phyloP scores from a whole-genome alignment of 2,888 invertebrate genomes.

The Zaprionus obscuricornis region DNA sequence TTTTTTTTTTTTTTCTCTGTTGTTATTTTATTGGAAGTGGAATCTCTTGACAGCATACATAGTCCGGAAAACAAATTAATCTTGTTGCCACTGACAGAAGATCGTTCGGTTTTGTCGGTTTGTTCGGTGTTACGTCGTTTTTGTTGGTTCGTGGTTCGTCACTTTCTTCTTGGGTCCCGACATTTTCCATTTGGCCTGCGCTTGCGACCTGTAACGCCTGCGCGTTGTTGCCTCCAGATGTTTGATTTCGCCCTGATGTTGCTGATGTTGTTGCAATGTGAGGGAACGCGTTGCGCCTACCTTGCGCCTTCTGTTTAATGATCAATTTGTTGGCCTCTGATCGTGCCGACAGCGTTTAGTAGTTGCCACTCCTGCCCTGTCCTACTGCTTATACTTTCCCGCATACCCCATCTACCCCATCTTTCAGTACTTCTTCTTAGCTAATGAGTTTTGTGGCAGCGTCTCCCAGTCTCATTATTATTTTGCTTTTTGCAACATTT shows the following conservation, averaged over 20 bases:
- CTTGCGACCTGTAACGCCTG: slow-evolving; percentile 36
- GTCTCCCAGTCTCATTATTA: slow-evolving; percentile 12
- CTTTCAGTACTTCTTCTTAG: no score
- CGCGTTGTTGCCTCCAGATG: slow-evolving; percentile 68
- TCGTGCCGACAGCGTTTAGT: slow-evolving; percentile 76
- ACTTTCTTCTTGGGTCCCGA: slow-evolving; percentile 57
- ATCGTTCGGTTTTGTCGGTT: slow-evolving; percentile 22
- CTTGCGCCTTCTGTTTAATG: slow-evolving; percentile 79
- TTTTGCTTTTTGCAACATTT: slow-evolving; percentile 4
- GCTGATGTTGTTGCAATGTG: slow-evolving; percentile 28
- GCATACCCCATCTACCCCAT: not conserved
- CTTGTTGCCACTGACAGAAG: slow-evolving; percentile 60
- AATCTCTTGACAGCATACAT: slow-evolving; percentile 37
- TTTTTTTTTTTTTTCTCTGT: no score
- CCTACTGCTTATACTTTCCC: no score
- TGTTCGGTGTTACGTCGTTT: slow-evolving; percentile 4
- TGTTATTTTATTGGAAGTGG: slow-evolving; percentile 40
- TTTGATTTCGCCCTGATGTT: slow-evolving; percentile 68
- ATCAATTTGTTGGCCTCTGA: slow-evolving; percentile 76
- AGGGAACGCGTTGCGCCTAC: slow-evolving; percentile 58
- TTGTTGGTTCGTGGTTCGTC: slow-evolving; percentile 32
- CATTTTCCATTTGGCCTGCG: slow-evolving; percentile 46
- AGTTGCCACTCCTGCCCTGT: no score
- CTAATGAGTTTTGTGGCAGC: slow-evolving; percentile 65
- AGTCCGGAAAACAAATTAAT: slow-evolving; percentile 72